phyloP scores from a whole-genome alignment of 2,113 vertebrate genomes.

The Geococcyx californianus region DNA sequence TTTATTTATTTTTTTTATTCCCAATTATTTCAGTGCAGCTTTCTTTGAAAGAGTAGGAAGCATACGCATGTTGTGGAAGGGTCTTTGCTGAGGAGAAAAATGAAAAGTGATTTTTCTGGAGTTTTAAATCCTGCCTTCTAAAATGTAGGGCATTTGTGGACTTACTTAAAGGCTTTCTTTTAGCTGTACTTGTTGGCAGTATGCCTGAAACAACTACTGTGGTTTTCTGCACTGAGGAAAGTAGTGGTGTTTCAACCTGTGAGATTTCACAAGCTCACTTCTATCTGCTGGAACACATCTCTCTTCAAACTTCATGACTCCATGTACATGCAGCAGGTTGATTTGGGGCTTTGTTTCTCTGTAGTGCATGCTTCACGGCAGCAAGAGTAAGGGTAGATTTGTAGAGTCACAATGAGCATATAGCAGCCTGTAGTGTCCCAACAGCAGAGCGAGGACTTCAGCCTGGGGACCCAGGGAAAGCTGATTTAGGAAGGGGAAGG shows the following conservation, averaged over 20 bases:
- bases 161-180: neutral
- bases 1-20: neutral
- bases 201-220: neutral
- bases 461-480: neutral
- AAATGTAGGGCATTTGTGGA: neutral
- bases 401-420: rapidly evolving
- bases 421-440: rapidly evolving
- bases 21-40: neutral
- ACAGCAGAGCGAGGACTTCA: neutral
- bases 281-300: neutral
- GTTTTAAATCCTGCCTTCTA: neutral
- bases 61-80: rapidly evolving
- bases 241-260: neutral
- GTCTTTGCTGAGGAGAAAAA: neutral
- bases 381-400: neutral
- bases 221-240: neutral
- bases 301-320: neutral
- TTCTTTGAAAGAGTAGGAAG: neutral
- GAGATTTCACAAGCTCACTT: neutral
- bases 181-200: neutral
- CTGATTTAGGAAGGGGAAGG: neutral
- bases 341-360: neutral
- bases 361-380: rapidly evolving
- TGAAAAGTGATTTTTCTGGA: neutral
- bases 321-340: rapidly evolving